Evolutionary conservation across 2,888 invertebrate genomes (phyloP), one percentile per base, ranked within the genome.

Genomic region (Stenolophus ochropezus): DNA sequence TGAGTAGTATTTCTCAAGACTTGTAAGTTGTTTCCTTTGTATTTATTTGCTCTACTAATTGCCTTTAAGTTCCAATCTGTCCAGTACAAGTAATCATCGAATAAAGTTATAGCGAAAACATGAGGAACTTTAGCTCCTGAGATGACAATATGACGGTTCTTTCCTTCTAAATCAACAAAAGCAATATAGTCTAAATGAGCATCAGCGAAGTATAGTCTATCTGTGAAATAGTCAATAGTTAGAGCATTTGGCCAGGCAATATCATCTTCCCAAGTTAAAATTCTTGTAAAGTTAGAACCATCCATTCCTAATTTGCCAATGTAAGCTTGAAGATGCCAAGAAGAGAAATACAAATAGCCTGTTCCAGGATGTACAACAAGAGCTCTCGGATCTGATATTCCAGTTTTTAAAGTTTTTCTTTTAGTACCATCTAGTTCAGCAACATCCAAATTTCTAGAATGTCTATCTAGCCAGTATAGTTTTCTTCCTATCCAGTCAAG

Each of bases 201-300:
- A 88, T 99, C 99, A 0, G 98, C 99, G 96, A 97, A 99, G 90
- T 97, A 99, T 58, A 99, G 93, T 85, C 96, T 93, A 85, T 98
- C 97, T 0, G 98, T 97, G 88, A 98, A 97, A 88, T 97, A 98
- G 87, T 99, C 99, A 82, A 99, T 94, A 0, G 99, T 97, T 14
- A 99, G 89, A 0, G 98, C 99, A 88, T 99, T 99, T 0, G 99
- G 99, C 99, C 99, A 99, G 0, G 98, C 98, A 73, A 99, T 95
- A 86, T 97, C 97, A 84, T 98, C 94, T 86, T 97, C 96, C 94
- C 97, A 96, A 20, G 95, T 96, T 14, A 98, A 90, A 84, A 99
- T 96, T 77, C 95, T 92, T 0, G 95, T 95, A 86, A 96, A 95
- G 86, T 97, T 96, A 4, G 95, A 94, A 0, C 99, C 99, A 86